These are phyloP conservation scores for Lota lota DNA, from an alignment of 2,113 vertebrate species.

Conservation along the genomic window DNA sequence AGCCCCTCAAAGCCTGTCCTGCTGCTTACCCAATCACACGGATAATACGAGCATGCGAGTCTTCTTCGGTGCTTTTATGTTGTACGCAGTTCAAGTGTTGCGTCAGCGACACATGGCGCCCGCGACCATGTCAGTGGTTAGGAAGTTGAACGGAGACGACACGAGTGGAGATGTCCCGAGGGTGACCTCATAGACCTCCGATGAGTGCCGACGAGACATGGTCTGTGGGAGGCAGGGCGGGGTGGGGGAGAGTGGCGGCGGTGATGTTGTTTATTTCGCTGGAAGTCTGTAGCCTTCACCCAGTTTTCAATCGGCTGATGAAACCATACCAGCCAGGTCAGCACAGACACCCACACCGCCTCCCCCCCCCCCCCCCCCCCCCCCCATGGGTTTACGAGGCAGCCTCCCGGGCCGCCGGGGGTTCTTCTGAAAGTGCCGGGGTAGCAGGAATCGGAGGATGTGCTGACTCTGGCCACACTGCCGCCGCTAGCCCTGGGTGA, in stretches of 20 bases:
- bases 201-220: slow-evolving; percentile 18
- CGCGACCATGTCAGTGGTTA: too few relatives aligned
- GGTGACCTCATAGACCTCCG: slow-evolving; percentile 14
- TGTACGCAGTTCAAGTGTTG: too few relatives aligned
- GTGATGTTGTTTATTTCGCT: slow-evolving; percentile 42
- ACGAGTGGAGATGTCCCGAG: neutral
- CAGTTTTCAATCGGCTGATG: slow-evolving; percentile 53
- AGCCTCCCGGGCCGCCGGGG: slow-evolving; percentile 68
- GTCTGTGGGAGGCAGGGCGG: slow-evolving; percentile 5
- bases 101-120: too few relatives aligned
- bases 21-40: too few relatives aligned
- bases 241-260: neutral
- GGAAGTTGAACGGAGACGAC: too few relatives aligned
- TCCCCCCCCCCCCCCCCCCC: neutral
- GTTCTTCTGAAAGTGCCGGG: slow-evolving; percentile 74
- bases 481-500: slow-evolving; percentile 73
- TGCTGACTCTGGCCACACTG: slow-evolving; percentile 70
- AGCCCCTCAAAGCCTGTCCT: neutral
- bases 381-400: slow-evolving; percentile 66
- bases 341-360: slow-evolving; percentile 36
- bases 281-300: slow-evolving; percentile 48
- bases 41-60: too few relatives aligned
- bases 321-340: slow-evolving; percentile 66
- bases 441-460: slow-evolving; percentile 74
- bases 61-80: too few relatives aligned